Base-by-base conservation (phyloP, 2,797 vertebrate species). In the Anas georgica region DNA sequence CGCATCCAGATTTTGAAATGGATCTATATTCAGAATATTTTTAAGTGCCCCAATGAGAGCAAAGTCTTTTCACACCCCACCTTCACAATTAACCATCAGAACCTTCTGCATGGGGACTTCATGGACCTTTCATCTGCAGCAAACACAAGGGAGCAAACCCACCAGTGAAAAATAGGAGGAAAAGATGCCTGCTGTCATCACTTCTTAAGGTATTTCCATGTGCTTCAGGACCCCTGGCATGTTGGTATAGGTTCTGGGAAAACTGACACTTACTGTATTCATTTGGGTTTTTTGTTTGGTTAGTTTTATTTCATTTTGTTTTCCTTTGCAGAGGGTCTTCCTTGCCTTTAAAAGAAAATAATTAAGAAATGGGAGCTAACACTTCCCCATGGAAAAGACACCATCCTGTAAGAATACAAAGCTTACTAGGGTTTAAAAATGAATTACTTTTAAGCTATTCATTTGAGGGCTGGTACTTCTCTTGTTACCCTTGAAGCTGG, bases 221-320 rank as follows among this genome's bases (percentile, higher is more conserved):
- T 4, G 14, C 2, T 82, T 20, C 4, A 9, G 17, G 18, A 58
- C 6, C 9, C 52, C 31, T 79, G 29, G 29, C 22, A 45, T 8
- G 0, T 1, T 1, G 3, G 3, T 8, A 5, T 9, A 83, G 13
- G 15, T 48, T 43, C 23, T 84, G 25, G 35, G 46, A 58, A 69
- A 1, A 52, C 3, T 91, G 9, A 2, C 9, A 4, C 33, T 68
- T 52, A 6, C 5, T 56, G 7, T 5, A 28, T 52, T 52, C 5
- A 52, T 0, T 82, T 60, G 35, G 3, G 21, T 25, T 75, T 74
- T 33, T 6, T 9, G 11, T 12, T 26, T 52, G 21, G 21, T 26
- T 52, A 13, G 21, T 25, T 48, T 22, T 60, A 9, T 16, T 43
- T 22, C 41, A 29, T 31, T 64, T 43, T 64, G 29, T 63, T 29